Evolutionary conservation across 2,797 vertebrate genomes (phyloP), one percentile per base, ranked within the genome.

Genomic region (Diceros bicornis): DNA sequence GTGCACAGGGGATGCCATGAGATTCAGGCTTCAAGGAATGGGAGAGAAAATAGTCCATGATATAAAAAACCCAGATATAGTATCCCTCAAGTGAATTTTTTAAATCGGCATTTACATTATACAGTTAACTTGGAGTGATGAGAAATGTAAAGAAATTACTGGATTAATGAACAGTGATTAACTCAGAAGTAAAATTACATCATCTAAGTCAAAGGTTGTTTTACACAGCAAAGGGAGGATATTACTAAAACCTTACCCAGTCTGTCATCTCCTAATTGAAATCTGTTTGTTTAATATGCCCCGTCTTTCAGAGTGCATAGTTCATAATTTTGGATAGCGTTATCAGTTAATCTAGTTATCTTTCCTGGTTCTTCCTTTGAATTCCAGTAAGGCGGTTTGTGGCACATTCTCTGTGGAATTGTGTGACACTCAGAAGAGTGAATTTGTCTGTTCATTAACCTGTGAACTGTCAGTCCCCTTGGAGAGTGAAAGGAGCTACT

Each of bases 381-480:
- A 61, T 82, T 97, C 92, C 88, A 77, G n/a, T 96, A 68, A 96
- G 86, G 90, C 9, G 10, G 57, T 25, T 0, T 96, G 11, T 91
- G 57, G 32, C 81, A 50, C 52, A 78, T 37, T 96, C 89, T 77
- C 61, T 7, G 4, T 62, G 85, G 83, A 72, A 93, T 68, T 98
- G 83, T 97, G 94, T 86, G 95, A 12, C 96, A 95, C 95, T 89
- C 93, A 29, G 97, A 86, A 91, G 96, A 96, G 91, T 91, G 93
- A 94, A 79, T 97, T 96, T 96, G 82, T 78, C 69, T 98, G 85
- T 98, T 98, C 96, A 96, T 98, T 98, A 98, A 97, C 97, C 97
- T 98, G 92, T 97, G 95, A 97, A 96, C 85, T 97, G 21, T 96
- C 62, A 47, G 61, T 97, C 89, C 91, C 92, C 97, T 98, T 95